Conservation (phyloP, 2,113 vertebrate species). For the Mobula hypostoma region DNA sequence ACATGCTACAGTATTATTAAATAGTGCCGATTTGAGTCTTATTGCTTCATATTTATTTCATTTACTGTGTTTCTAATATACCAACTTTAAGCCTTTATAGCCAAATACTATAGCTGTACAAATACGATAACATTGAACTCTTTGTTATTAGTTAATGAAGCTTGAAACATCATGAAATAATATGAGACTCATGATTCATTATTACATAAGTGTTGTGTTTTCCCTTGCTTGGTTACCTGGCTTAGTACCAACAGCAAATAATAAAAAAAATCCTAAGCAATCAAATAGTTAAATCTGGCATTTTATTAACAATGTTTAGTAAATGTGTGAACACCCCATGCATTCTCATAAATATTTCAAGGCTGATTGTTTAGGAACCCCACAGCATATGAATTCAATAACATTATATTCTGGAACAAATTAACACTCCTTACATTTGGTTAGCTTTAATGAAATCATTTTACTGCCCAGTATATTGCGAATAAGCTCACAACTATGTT, state of each 20-base stretch:
- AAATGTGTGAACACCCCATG: slow-evolving; percentile 30
- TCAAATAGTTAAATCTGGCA: slow-evolving; percentile 15
- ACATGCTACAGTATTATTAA: not conserved
- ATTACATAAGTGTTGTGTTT: not conserved
- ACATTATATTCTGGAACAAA: slow-evolving; percentile 35
- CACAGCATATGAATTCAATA: slow-evolving; percentile 36
- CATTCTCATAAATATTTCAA: slow-evolving; percentile 18
- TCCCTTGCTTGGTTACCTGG: not conserved
- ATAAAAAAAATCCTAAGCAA: not conserved
- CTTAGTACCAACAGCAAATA: not conserved
- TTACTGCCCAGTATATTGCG: not conserved
- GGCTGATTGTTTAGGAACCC: slow-evolving; percentile 15
- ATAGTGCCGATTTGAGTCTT: not conserved
- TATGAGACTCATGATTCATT: not conserved
- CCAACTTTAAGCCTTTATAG: not conserved
- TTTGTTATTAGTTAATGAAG: not conserved
- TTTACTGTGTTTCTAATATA: not conserved
- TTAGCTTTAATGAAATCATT: slow-evolving; percentile 25
- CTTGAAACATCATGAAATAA: not conserved
- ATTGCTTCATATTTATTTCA: slow-evolving; percentile 3
- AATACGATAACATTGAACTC: not conserved
- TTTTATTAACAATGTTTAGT: slow-evolving; percentile 11
- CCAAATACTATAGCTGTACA: not conserved
- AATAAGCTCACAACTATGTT: slow-evolving; percentile 27
- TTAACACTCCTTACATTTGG: slow-evolving; percentile 31